Conservation (phyloP, 23 tunicate genomes). For the Botrylloides violaceus region DNA sequence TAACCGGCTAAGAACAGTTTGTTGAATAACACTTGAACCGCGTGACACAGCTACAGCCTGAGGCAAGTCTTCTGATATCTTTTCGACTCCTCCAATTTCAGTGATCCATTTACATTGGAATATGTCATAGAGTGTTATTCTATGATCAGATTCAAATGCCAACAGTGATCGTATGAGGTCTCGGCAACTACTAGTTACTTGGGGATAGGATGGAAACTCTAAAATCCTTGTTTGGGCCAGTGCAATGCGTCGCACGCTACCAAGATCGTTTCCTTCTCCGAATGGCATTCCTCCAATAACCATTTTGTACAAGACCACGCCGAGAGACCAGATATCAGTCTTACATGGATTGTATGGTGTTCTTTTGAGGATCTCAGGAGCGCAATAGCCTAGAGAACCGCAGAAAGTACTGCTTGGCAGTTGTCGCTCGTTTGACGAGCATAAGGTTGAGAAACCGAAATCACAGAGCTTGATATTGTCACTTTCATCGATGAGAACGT, state of each 20-base stretch:
- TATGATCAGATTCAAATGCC: slow-evolving; percentile 56
- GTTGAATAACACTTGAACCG: neutral
- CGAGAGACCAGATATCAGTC: slow-evolving; percentile 96
- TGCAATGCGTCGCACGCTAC: slow-evolving; percentile 57
- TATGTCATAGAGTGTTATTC: slow-evolving; percentile 62
- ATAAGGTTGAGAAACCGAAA: slow-evolving; percentile 90
- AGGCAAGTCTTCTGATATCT: neutral
- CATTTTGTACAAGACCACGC: slow-evolving; percentile 96
- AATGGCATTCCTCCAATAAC: slow-evolving; percentile 93
- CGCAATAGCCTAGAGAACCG: slow-evolving; percentile 95
- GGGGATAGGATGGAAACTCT: slow-evolving; percentile 71
- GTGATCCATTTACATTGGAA: slow-evolving; percentile 61
- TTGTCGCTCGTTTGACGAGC: slow-evolving; percentile 14
- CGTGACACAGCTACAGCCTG: neutral
- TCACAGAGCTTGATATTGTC: slow-evolving; percentile 78
- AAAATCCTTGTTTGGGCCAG: slow-evolving; percentile 59
- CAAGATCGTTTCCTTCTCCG: slow-evolving; percentile 95
- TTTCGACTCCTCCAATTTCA: neutral
- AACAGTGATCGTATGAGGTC: slow-evolving; percentile 46
- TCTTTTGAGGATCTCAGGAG: slow-evolving; percentile 85
- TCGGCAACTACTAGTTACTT: slow-evolving; percentile 47
- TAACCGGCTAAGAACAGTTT: neutral
- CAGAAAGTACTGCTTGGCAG: slow-evolving; percentile 67
- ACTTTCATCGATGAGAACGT: slow-evolving; percentile 64
- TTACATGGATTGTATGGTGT: slow-evolving; percentile 93